These are phyloP conservation scores for Girardia tigrina DNA, from an alignment of 2,888 invertebrate species.

Conservation along the genomic window DNA sequence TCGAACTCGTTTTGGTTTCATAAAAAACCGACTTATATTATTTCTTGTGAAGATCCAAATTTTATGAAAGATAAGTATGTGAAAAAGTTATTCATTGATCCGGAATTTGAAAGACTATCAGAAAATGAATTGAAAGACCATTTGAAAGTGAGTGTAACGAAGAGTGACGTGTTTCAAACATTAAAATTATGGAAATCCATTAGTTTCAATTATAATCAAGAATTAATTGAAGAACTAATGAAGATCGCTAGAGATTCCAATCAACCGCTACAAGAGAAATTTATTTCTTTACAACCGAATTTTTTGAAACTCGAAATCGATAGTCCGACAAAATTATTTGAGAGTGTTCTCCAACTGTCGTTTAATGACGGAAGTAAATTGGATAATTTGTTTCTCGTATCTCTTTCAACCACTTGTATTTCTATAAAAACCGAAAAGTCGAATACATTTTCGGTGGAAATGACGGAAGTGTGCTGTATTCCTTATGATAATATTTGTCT, in stretches of 20 bases:
- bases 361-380: not conserved
- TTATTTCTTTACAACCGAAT: not conserved
- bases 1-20: conserved; percentile 12
- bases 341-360: not conserved
- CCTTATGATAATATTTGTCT: not conserved
- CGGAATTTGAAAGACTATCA: not conserved
- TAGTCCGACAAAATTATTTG: not conserved
- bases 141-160: not conserved
- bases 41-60: not conserved
- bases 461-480: not conserved
- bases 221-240: not conserved
- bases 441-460: not conserved
- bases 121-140: not conserved
- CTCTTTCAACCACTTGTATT: not conserved
- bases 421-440: not conserved
- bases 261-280: not conserved
- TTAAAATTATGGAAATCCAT: not conserved
- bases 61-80: not conserved
- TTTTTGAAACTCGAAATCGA: not conserved
- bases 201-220: not conserved
- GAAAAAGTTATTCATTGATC: not conserved
- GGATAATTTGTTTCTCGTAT: not conserved
- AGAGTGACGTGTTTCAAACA: not conserved
- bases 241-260: not conserved
- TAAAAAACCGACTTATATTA: not conserved